phyloP scores from a whole-genome alignment of 64 coral and sea anemone species.

The Trachythela sp. region DNA sequence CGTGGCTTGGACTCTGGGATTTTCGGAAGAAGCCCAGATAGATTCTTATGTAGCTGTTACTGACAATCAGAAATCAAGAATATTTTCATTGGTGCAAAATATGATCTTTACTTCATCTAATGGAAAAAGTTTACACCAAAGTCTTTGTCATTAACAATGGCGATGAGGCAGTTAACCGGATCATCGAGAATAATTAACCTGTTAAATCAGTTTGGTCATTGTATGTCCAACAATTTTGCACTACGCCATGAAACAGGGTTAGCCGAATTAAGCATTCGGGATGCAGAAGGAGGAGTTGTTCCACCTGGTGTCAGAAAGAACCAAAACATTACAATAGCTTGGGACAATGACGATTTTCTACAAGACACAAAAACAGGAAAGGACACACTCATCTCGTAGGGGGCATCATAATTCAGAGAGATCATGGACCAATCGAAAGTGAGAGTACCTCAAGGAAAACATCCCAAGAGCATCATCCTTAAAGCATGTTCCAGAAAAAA shows the following conservation, averaged over 20 bases:
- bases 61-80: not conserved
- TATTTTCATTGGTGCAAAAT: conserved; percentile 19
- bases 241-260: conserved; percentile 16
- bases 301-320: conserved; percentile 4
- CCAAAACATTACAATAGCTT: not conserved
- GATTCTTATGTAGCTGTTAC: conserved; percentile 12
- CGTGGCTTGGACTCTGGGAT: conserved; percentile 13
- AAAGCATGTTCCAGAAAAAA: not conserved
- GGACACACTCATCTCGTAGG: conserved; percentile 13
- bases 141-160: conserved; percentile 18
- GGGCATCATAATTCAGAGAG: conserved; percentile 11
- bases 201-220: not conserved
- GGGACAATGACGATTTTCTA: conserved; percentile 19
- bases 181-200: not conserved
- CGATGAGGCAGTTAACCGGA: conserved; percentile 6
- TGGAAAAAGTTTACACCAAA: conserved; percentile 21
- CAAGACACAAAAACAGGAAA: conserved; percentile 14
- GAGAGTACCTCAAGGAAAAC: not conserved
- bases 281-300: conserved; percentile 4
- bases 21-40: conserved; percentile 1
- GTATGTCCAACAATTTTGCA: not conserved
- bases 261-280: not conserved
- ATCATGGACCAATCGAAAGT: not conserved
- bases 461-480: conserved; percentile 8
- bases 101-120: not conserved